These are phyloP conservation scores for Poecilia gillii DNA, from an alignment of 2,797 vertebrate species.

Conservation along the genomic window DNA sequence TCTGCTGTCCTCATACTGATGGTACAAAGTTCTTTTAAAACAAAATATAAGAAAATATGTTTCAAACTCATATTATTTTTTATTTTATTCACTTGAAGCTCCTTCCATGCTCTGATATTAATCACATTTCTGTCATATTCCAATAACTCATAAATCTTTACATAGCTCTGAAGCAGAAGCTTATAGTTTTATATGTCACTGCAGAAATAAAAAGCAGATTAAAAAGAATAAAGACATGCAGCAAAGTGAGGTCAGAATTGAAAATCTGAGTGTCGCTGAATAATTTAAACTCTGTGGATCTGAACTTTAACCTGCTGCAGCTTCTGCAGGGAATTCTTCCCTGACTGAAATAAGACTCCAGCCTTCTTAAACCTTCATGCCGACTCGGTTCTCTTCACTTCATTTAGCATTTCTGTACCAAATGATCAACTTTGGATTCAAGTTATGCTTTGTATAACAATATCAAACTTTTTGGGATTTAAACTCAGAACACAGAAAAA, in stretches of 20 bases:
- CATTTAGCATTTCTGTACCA: neutral
- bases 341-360: slow-evolving; percentile 1
- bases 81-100: no score
- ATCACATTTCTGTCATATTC: no score
- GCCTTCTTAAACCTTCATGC: neutral
- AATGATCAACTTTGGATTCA: neutral
- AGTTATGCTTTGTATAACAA: neutral
- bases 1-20: neutral
- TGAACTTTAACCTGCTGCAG: slow-evolving; percentile 5
- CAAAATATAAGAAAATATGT: neutral
- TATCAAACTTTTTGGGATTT: neutral
- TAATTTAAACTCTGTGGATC: slow-evolving; percentile 1
- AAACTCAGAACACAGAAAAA: neutral
- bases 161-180: neutral
- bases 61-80: no score
- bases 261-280: neutral
- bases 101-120: no score
- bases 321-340: neutral
- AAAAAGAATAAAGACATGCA: neutral
- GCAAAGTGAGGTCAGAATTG: neutral
- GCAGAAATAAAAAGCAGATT: neutral
- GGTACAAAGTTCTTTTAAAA: neutral
- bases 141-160: neutral
- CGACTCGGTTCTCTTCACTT: neutral
- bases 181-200: neutral